Percentiles rank a stretch among this genome's conserved stretches.
These are phyloP conservation scores for Suncus etruscus DNA, from an alignment of 2,113 vertebrate genomes.

Conservation along the genomic window DNA sequence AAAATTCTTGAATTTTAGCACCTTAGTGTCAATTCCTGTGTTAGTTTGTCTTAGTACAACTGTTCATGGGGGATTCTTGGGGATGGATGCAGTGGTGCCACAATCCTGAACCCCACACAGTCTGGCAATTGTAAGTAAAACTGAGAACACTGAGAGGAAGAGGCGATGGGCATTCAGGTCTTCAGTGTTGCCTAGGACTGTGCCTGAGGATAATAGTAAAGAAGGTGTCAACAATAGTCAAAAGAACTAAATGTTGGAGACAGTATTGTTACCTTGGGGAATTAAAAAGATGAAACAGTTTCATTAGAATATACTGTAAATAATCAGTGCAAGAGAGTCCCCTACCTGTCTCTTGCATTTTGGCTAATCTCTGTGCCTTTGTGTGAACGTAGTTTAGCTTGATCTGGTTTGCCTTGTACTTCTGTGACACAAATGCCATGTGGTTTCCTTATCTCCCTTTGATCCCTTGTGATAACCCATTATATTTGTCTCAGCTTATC, in stretches of 20 bases:
- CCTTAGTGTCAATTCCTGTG: background rate
- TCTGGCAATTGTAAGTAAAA: background rate
- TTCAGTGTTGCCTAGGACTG: background rate
- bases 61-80: background rate
- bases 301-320: background rate
- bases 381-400: background rate
- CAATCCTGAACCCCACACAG: background rate
- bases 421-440: background rate
- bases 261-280: background rate
- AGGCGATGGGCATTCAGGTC: background rate
- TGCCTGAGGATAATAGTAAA: background rate
- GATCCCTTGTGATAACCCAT: conserved; percentile 26
- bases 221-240: background rate
- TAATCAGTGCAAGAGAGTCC: background rate
- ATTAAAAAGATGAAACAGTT: background rate
- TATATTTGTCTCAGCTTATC: conserved; percentile 13
- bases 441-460: background rate
- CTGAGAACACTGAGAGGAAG: background rate
- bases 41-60: background rate
- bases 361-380: background rate
- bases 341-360: background rate
- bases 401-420: background rate
- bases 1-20: conserved; percentile 38
- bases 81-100: background rate
- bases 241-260: background rate